Base-by-base conservation (phyloP, 2,797 vertebrate genomes). In the Melanotaenia trifasciata region DNA sequence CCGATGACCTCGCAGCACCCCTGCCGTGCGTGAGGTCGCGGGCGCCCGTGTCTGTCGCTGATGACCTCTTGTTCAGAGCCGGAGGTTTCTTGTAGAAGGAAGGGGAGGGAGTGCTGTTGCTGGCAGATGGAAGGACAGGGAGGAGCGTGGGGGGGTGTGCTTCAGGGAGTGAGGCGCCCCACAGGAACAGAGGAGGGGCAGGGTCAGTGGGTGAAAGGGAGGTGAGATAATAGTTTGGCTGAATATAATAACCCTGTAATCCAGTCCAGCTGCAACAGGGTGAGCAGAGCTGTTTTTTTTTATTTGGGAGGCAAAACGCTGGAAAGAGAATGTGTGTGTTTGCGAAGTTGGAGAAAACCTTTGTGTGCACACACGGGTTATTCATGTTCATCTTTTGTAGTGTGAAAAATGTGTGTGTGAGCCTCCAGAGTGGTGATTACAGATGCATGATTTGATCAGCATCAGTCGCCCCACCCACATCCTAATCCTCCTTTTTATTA, bases 211-310 rank as follows among this genome's bases (percentile, higher is more conserved):
- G 90, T 93, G 85, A 90, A 79, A 84, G 26, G 87, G 84, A 87
- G 92, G 91, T 92, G 92, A 93, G 92, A 92, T 93, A 93, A 94
- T 93, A 90, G 83, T 90, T 93, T 91, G 93, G 93, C 90, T 38
- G 74, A 77, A 84, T 90, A 88, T 87, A 90, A 91, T 85, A 87
- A 87, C 65, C 83, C 68, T 70, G 81, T 93, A 93, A 93, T 93
- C 83, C 83, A 88, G 84, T 86, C 89, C 93, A 92, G 92, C 93
- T 94, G 93, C 70, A 72, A 40, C 53, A 84, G 72, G 78, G 84
- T 64, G 87, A 82, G 83, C 76, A 2, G 77, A 82, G 73, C 4
- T 11, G 43, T n/a, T 47, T 61, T 72, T 63, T 38, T 32, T 47
- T 26, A 28, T 61, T 24, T 56, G 32, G 50, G 74, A 67, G 72